These are phyloP conservation scores for Neoscelio sp. DNA, from an alignment of 2,888 invertebrate genomes.

Conservation along the genomic window DNA sequence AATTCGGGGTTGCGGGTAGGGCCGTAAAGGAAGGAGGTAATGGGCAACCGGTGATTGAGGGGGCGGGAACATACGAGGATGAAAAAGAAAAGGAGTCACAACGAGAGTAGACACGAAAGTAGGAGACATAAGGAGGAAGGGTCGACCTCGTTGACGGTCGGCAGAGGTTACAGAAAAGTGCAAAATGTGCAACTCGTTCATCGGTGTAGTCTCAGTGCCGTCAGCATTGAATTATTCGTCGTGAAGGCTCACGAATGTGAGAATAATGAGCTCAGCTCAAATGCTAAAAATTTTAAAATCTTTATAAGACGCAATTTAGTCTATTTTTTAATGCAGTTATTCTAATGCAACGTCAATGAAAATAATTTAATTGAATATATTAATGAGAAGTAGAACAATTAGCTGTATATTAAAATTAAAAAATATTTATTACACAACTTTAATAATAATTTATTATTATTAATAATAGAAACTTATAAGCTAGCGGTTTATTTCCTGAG, in stretches of 20 bases:
- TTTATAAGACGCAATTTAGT: neutral
- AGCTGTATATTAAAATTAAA: too few species aligned
- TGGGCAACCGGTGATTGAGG: slow-evolving; percentile 53
- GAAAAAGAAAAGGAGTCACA: slow-evolving; percentile 57
- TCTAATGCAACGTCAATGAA: neutral
- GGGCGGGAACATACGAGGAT: slow-evolving; percentile 52
- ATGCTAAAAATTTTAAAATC: slow-evolving; percentile 50
- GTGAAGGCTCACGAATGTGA: slow-evolving; percentile 58
- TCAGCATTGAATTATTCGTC: slow-evolving; percentile 67
- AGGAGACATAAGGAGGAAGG: slow-evolving; percentile 65
- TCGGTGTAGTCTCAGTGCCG: slow-evolving; percentile 66
- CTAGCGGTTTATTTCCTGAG: too few species aligned
- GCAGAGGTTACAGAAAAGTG: slow-evolving; percentile 77
- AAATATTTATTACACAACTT: too few species aligned
- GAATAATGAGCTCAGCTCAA: slow-evolving; percentile 60
- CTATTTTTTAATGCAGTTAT: neutral
- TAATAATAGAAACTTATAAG: too few species aligned
- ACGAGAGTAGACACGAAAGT: slow-evolving; percentile 58
- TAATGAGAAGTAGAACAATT: too few species aligned
- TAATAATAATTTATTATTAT: too few species aligned
- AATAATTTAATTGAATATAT: too few species aligned
- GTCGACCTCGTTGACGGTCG: slow-evolving; percentile 67
- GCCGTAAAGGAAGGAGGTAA: slow-evolving; percentile 64
- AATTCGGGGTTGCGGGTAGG: slow-evolving; percentile 65
- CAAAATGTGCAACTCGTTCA: slow-evolving; percentile 79